These are phyloP conservation scores for Noctuana brunneofusca DNA, from an alignment of 2,888 invertebrate species.

Conservation along the genomic window DNA sequence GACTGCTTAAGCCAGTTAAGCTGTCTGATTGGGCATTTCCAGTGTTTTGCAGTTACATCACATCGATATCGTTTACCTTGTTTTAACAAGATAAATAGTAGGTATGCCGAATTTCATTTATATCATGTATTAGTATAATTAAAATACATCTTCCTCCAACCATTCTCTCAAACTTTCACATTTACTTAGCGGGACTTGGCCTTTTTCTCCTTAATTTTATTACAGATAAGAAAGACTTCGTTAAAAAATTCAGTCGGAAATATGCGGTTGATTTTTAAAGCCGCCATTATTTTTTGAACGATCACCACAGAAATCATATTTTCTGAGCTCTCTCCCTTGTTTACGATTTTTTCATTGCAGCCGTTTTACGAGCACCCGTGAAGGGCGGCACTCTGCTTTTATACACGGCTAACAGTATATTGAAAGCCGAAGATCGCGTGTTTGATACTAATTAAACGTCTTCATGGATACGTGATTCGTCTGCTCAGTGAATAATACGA, in stretches of 20 bases:
- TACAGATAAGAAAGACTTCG: constrained; percentile 10
- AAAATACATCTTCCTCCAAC: not conserved
- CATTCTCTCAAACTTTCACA: not conserved
- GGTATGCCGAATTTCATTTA: too few species aligned
- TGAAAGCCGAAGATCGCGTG: constrained; percentile 68
- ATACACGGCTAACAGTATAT: constrained; percentile 60
- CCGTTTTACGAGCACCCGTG: constrained; percentile 71
- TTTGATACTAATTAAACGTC: constrained; percentile 75
- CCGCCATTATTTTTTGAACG: constrained; percentile 45
- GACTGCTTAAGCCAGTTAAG: too few species aligned
- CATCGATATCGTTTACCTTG: too few species aligned
- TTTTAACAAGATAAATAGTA: too few species aligned
- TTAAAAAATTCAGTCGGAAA: constrained; percentile 28
- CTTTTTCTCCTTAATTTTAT: constrained; percentile 12
- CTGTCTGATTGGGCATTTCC: too few species aligned
- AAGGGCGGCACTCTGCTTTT: constrained; percentile 68
- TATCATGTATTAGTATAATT: too few species aligned
- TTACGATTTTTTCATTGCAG: constrained; percentile 76
- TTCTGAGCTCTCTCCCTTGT: constrained; percentile 58
- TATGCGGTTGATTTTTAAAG: constrained; percentile 38
- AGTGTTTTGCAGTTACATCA: too few species aligned
- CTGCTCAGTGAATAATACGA: constrained; percentile 59
- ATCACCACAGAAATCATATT: constrained; percentile 66
- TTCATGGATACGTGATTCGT: constrained; percentile 65
- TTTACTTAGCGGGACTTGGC: constrained; percentile 15